Base-by-base conservation (phyloP, 1,140 invertebrate species). In the Panagrolaimus sp. region DNA sequence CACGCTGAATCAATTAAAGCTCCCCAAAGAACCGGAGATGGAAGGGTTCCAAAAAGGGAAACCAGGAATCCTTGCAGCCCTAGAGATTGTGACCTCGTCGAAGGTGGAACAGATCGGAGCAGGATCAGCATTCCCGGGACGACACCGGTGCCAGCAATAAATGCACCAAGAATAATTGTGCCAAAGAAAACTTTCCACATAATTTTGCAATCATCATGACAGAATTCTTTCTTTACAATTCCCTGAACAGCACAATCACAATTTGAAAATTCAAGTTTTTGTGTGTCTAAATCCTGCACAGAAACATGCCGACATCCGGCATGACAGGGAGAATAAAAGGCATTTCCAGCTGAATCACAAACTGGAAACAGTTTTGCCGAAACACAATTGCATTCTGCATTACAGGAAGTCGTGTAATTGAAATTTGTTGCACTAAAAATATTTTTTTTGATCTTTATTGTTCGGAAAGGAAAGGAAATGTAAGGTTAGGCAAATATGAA, bases 21-120 rank as follows among this genome's bases (percentile, higher is more conserved):
- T 44, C 84, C 84, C 75, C 84, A 84, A 43, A 85, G 44, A 4
- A 85, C 68, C 1, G 84, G 84, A 21, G 84, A 84, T 6, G 84
- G 84, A 7, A 84, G 76, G 10, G 83, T 83, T 9, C 78, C 78
- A 58, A 83, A 68, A 26, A 82, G 71, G 68, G 68, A 71, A 17
- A 83, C 80, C 28, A 83, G 63, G 48, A 82, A 82, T 17, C 80
- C 80, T 52, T 83, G 78, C 65, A 82, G 76, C n/a, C 80, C 80
- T 1, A 82, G 72, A 14, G 80, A 83, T 55, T 83, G 69, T 38
- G 79, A 82, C 17, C 80, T 67, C 68, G 74, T 73, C 47, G 76
- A 74, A 6, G 82, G 79, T 15, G 81, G 78, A 43, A 82, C 69
- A 45, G 32, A 79, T 77, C 77, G 46, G 38, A 82, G 64, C 32